Evolutionary conservation across 2,888 invertebrate genomes (phyloP).

Genomic region (Vanessa cardui): DNA sequence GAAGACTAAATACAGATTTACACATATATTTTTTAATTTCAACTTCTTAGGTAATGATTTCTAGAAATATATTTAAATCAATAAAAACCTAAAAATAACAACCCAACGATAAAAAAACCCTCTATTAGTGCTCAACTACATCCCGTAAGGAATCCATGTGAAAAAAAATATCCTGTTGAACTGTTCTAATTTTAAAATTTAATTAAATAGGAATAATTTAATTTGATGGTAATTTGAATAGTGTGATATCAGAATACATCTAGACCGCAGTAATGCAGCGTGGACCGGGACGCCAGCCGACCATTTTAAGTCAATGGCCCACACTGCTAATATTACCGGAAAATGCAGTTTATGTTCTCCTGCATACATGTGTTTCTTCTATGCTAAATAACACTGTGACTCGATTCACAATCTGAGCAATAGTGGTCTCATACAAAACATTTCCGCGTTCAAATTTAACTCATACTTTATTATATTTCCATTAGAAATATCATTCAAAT

Average conservation of each 20-base stretch:
- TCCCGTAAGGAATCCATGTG: too few relatives aligned
- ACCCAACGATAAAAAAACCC: too few relatives aligned
- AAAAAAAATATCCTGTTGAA: too few relatives aligned
- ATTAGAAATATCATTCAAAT: too few relatives aligned
- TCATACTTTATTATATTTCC: not conserved
- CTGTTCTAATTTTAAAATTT: too few relatives aligned
- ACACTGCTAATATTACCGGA: slow-evolving; percentile 64
- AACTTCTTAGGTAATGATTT: too few relatives aligned
- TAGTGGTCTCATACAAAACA: not conserved
- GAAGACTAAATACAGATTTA: too few relatives aligned
- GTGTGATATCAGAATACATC: slow-evolving; percentile 42
- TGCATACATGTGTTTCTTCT: slow-evolving; percentile 40
- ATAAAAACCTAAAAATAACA: too few relatives aligned
- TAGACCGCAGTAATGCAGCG: slow-evolving; percentile 43
- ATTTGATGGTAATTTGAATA: not conserved
- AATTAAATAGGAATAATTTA: not conserved
- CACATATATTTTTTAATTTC: too few relatives aligned
- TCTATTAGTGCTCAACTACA: too few relatives aligned
- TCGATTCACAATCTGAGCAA: not conserved
- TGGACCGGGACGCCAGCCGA: slow-evolving; percentile 44
- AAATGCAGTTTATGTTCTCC: slow-evolving; percentile 62
- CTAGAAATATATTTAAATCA: too few relatives aligned
- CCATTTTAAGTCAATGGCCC: slow-evolving; percentile 65
- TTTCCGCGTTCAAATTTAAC: not conserved
- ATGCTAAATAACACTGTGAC: slow-evolving; percentile 26